phyloP scores from a whole-genome alignment of 2,888 invertebrate species.

The Chymomyza fuscimana region DNA sequence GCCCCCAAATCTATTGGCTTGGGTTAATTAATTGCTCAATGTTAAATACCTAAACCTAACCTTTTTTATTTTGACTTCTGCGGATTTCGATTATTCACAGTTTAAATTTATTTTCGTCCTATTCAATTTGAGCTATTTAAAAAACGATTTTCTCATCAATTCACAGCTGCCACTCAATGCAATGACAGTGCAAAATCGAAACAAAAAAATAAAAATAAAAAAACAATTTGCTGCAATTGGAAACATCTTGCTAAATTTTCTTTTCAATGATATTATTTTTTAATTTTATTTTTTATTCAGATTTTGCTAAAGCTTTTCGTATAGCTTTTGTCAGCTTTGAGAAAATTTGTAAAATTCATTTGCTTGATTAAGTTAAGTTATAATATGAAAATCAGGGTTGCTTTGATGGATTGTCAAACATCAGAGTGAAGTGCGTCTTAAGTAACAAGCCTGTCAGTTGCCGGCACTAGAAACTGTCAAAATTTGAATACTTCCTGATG shows the following conservation, averaged over 20 bases:
- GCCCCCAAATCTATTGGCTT: too few relatives aligned
- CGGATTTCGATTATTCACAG: not conserved
- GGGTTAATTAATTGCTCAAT: not conserved
- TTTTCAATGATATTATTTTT: not conserved
- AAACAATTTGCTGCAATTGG: constrained; percentile 27
- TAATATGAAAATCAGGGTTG: not conserved
- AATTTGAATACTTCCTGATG: not conserved
- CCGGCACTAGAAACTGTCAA: not conserved
- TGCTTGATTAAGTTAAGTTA: not conserved
- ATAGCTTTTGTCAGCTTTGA: not conserved
- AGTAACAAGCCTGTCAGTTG: not conserved
- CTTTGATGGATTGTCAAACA: not conserved
- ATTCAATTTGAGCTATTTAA: constrained; percentile 7
- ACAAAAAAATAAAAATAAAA: not conserved
- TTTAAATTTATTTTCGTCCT: not conserved
- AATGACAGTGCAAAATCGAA: constrained; percentile 47
- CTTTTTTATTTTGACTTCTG: not conserved
- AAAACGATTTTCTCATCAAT: not conserved
- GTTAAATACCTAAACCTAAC: not conserved
- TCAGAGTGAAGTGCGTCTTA: not conserved
- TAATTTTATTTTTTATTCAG: not conserved
- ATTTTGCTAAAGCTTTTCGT: not conserved
- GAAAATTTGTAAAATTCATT: not conserved
- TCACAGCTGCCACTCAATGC: constrained; percentile 30
- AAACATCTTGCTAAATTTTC: not conserved